Evolutionary conservation across 2,888 invertebrate species (phyloP).

Genomic region (Chromoteleia sp.): DNA sequence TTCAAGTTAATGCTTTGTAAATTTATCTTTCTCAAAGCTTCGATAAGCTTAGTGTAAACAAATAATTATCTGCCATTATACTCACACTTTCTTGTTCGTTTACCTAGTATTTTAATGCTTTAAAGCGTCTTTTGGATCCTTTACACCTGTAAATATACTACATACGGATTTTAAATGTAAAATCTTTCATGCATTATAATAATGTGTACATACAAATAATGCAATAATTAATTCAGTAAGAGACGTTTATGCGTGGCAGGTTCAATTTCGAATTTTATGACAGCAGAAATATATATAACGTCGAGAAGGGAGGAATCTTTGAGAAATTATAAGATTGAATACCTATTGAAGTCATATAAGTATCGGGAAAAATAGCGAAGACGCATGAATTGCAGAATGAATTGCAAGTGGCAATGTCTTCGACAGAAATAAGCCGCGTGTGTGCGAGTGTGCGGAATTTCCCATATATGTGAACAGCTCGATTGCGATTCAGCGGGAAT

Average conservation of each 20-base stretch:
- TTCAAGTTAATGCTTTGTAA: slow-evolving; percentile 31
- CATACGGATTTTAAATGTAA: not conserved
- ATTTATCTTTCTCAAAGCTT: slow-evolving; percentile 35
- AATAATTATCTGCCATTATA: slow-evolving; percentile 38
- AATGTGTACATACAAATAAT: no score
- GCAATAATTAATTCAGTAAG: not conserved
- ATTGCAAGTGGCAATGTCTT: slow-evolving; percentile 67
- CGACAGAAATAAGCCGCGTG: slow-evolving; percentile 70
- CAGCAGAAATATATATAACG: not conserved
- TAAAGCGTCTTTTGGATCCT: not conserved
- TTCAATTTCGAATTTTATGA: slow-evolving; percentile 2
- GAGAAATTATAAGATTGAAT: slow-evolving; percentile 54
- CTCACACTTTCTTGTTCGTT: not conserved
- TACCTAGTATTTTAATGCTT: not conserved
- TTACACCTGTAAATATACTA: not conserved
- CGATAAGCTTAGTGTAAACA: slow-evolving; percentile 26
- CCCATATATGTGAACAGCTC: slow-evolving; percentile 74
- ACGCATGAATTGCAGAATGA: slow-evolving; percentile 71
- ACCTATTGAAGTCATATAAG: slow-evolving; percentile 52
- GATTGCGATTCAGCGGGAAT: slow-evolving; percentile 73
- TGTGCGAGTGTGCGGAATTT: slow-evolving; percentile 73
- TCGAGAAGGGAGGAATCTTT: slow-evolving; percentile 1
- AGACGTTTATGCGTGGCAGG: not conserved
- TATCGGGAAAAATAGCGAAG: slow-evolving; percentile 56
- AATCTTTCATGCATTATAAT: no score